Evolutionary conservation across 2,888 invertebrate genomes (phyloP).

Genomic region (Leptinotarsa peninsularis): DNA sequence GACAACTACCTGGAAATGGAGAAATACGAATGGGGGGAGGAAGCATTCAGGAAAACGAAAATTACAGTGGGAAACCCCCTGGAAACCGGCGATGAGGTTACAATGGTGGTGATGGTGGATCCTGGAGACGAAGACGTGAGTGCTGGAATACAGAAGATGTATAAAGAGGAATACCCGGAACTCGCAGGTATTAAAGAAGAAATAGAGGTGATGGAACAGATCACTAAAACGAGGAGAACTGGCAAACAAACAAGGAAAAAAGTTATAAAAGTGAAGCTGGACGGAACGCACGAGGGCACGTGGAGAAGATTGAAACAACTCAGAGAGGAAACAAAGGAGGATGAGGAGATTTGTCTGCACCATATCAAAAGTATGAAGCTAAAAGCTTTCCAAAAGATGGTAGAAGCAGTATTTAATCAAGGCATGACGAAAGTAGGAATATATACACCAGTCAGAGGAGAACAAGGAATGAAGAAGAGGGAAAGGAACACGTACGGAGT

Average conservation of each 20-base stretch:
- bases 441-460: constrained; percentile 5
- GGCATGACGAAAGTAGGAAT: neutral
- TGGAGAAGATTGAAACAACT: too few species aligned
- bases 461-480: neutral
- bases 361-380: neutral
- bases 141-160: constrained; percentile 28
- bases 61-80: constrained; percentile 15
- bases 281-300: too few species aligned
- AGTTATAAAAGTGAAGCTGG: too few species aligned
- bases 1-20: too few species aligned
- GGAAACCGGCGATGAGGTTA: neutral
- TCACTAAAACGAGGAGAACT: too few species aligned
- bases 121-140: constrained; percentile 30
- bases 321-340: too few species aligned
- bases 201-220: constrained; percentile 21
- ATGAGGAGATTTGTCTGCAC: neutral
- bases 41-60: neutral
- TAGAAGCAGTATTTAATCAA: neutral
- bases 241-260: too few species aligned
- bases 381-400: constrained; percentile 1
- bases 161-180: constrained; percentile 32
- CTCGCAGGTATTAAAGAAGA: constrained; percentile 18
- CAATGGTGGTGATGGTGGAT: constrained; percentile 31
- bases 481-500: constrained; percentile 15
- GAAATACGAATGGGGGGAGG: constrained; percentile 7